These are phyloP conservation scores for Drosophila albomicans DNA, from an alignment of 1,140 invertebrate species.

Conservation along the genomic window DNA sequence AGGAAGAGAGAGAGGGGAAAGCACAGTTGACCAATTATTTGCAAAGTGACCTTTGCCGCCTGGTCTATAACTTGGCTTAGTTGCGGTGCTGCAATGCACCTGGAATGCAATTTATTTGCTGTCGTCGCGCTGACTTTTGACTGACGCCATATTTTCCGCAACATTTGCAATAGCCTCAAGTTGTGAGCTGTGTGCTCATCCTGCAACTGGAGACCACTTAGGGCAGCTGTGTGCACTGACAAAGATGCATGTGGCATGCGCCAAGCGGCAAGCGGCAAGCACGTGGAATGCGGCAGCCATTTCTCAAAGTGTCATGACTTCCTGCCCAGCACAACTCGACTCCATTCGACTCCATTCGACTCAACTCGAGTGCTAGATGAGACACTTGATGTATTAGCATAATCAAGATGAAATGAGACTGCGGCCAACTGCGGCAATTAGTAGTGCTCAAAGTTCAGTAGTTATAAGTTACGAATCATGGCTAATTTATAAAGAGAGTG, in stretches of 20 bases:
- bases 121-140: slow-evolving; percentile 82
- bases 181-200: not conserved
- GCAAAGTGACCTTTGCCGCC: slow-evolving; percentile 19
- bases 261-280: not conserved
- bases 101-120: slow-evolving; percentile 81
- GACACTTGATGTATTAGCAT: slow-evolving; percentile 43
- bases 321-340: not conserved
- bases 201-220: slow-evolving; percentile 8
- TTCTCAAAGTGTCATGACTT: slow-evolving; percentile 45
- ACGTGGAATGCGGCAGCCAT: slow-evolving; percentile 20
- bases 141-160: slow-evolving; percentile 81
- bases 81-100: slow-evolving; percentile 42
- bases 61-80: slow-evolving; percentile 3
- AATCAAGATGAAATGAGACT: slow-evolving; percentile 25
- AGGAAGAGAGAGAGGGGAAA: not conserved
- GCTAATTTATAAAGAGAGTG: not conserved
- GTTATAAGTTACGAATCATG: slow-evolving; percentile 7
- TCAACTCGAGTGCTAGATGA: slow-evolving; percentile 8
- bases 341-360: too few relatives aligned
- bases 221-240: slow-evolving; percentile 9
- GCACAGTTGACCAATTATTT: slow-evolving; percentile 42
- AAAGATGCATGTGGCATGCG: slow-evolving; percentile 41
- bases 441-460: not conserved
- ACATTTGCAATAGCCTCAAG: slow-evolving; percentile 44
- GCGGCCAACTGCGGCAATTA: slow-evolving; percentile 33